Conservation (phyloP, 2,888 invertebrate genomes). For the Nephrotoma guestfalica region DNA sequence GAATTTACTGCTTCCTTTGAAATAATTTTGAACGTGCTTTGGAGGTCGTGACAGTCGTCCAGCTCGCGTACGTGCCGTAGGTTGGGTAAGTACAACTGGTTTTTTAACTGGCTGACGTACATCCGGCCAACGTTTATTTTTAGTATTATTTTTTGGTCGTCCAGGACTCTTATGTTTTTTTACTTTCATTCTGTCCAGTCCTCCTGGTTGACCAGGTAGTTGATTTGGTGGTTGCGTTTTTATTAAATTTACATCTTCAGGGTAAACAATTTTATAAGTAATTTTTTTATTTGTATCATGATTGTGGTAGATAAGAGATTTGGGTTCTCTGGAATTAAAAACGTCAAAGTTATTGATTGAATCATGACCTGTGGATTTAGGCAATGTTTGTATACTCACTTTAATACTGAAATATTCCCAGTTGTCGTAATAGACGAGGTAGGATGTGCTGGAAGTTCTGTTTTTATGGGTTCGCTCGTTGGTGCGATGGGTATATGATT, state of each 20-base stretch:
- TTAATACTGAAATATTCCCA: neutral
- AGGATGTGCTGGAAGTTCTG: neutral
- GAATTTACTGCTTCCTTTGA: neutral
- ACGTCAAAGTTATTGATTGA: neutral
- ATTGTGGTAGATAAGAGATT: neutral
- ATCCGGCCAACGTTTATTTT: neutral
- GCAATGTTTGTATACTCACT: neutral
- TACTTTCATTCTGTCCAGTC: neutral
- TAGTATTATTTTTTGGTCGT: neutral
- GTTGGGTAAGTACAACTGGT: neutral
- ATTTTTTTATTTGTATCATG: neutral
- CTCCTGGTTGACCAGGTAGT: neutral
- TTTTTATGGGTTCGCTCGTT: neutral
- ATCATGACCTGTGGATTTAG: neutral
- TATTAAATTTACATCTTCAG: slow-evolving; percentile 2
- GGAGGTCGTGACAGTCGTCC: neutral
- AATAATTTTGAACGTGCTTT: slow-evolving; percentile 4
- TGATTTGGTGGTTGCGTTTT: neutral
- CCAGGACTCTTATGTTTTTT: neutral
- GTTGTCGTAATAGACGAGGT: neutral
- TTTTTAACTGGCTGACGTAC: neutral
- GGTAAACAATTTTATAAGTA: neutral
- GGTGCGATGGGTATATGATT: neutral
- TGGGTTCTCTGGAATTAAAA: neutral
- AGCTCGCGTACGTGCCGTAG: neutral